Percentiles rank a stretch among this genome's conserved stretches.
Conservation (phyloP, 2,113 vertebrate species). For the Gadus macrocephalus region DNA sequence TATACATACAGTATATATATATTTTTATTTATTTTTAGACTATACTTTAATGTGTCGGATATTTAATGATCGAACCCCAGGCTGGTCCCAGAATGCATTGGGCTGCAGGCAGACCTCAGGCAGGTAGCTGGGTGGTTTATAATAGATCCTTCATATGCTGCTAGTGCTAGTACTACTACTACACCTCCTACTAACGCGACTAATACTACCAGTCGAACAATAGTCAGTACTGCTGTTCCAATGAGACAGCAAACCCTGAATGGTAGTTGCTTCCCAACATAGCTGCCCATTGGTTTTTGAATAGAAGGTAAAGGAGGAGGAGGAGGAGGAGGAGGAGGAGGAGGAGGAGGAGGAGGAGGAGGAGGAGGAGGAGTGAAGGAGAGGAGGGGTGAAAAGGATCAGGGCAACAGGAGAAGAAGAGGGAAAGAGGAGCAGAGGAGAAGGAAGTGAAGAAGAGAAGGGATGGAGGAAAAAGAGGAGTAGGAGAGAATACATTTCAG, state of each 20-base stretch:
- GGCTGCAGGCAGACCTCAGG: no score
- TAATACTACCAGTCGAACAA: no score
- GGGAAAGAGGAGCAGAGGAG: constrained; percentile 19
- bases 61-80: no score
- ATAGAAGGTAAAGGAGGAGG: background rate
- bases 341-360: background rate
- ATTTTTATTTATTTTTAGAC: constrained; percentile 25
- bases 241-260: no score
- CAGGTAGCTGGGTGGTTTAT: no score
- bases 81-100: no score
- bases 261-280: no score
- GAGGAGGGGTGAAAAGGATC: background rate
- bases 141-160: no score
- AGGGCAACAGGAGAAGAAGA: constrained; percentile 24
- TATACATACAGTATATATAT: constrained; percentile 19
- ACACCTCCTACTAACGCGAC: no score
- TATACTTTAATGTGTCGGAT: constrained; percentile 25
- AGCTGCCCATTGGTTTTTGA: background rate
- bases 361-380: constrained; percentile 33
- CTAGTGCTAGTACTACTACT: no score
- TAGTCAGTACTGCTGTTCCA: no score
- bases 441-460: constrained; percentile 42
- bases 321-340: background rate
- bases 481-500: no score
- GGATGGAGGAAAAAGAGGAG: background rate